Conservation (phyloP, 2,888 invertebrate species). For the Agriotes lineatus region DNA sequence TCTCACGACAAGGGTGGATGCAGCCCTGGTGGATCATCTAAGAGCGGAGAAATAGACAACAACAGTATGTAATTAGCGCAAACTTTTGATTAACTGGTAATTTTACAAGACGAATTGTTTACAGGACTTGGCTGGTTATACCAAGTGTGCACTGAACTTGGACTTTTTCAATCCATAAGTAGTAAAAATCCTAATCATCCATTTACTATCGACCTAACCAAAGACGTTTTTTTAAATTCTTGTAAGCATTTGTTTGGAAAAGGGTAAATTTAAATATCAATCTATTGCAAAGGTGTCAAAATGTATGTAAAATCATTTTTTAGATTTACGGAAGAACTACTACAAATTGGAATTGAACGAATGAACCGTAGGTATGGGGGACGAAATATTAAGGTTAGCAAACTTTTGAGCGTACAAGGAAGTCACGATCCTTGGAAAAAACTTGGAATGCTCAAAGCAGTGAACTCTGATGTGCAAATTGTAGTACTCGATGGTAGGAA, state of each 20-base stretch:
- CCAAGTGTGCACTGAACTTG: conserved; percentile 11
- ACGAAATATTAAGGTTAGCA: conserved; percentile 66
- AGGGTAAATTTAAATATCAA: too few species aligned
- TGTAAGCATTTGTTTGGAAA: not conserved
- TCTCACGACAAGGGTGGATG: too few species aligned
- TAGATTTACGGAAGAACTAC: not conserved
- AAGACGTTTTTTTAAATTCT: not conserved
- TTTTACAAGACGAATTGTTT: too few species aligned
- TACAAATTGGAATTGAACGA: conserved; percentile 4
- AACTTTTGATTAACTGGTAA: too few species aligned
- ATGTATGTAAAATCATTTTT: too few species aligned
- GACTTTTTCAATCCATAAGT: conserved; percentile 2
- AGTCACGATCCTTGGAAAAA: conserved; percentile 72
- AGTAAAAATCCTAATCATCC: not conserved
- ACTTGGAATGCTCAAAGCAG: conserved; percentile 68
- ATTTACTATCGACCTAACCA: not conserved
- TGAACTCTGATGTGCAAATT: too few species aligned
- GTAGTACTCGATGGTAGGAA: too few species aligned
- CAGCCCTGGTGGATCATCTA: too few species aligned
- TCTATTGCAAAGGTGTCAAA: too few species aligned
- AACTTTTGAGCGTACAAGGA: conserved; percentile 72
- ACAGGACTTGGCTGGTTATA: too few species aligned
- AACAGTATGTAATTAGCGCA: too few species aligned
- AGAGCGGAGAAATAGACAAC: too few species aligned
- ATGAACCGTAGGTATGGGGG: conserved; percentile 69